These are phyloP conservation scores for Thamnaconus septentrionalis DNA, from an alignment of 2,113 vertebrate genomes.

Conservation along the genomic window DNA sequence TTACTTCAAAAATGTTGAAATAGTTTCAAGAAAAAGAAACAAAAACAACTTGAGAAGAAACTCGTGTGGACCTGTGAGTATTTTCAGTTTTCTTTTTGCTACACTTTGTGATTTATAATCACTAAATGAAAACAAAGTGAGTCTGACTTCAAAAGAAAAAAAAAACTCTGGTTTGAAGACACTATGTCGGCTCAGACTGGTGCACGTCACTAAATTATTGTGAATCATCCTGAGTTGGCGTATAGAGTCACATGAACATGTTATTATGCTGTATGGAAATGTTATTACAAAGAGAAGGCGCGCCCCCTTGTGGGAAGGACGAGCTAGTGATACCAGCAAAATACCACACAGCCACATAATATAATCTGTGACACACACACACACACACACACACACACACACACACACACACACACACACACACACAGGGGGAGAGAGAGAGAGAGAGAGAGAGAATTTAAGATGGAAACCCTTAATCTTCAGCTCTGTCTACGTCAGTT, in stretches of 20 bases:
- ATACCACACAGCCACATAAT: constrained; percentile 54
- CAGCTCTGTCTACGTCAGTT: constrained; percentile 52
- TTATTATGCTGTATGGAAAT: constrained; percentile 36
- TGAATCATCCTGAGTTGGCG: constrained; percentile 7
- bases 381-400: constrained; percentile 27
- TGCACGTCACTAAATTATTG: constrained; percentile 24
- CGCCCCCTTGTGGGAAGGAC: constrained; percentile 55
- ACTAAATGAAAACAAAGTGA: too few species aligned
- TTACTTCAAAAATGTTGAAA: too few species aligned
- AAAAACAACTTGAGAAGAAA: too few species aligned
- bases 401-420: constrained; percentile 18
- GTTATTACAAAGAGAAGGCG: constrained; percentile 35
- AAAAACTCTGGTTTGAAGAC: too few species aligned
- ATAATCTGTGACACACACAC: constrained; percentile 57
- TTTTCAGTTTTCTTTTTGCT: too few species aligned
- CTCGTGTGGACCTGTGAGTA: too few species aligned
- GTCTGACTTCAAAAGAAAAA: too few species aligned
- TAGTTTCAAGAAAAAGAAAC: too few species aligned
- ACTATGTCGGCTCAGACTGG: too few species aligned
- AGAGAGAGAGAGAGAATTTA: constrained; percentile 46
- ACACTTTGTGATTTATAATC: too few species aligned
- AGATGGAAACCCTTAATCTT: constrained; percentile 68
- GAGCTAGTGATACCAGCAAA: constrained; percentile 48
- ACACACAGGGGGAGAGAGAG: constrained; percentile 1
- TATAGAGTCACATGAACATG: constrained; percentile 29